These are phyloP conservation scores for Phaethon lepturus DNA, from an alignment of 2,113 vertebrate species.

Conservation along the genomic window DNA sequence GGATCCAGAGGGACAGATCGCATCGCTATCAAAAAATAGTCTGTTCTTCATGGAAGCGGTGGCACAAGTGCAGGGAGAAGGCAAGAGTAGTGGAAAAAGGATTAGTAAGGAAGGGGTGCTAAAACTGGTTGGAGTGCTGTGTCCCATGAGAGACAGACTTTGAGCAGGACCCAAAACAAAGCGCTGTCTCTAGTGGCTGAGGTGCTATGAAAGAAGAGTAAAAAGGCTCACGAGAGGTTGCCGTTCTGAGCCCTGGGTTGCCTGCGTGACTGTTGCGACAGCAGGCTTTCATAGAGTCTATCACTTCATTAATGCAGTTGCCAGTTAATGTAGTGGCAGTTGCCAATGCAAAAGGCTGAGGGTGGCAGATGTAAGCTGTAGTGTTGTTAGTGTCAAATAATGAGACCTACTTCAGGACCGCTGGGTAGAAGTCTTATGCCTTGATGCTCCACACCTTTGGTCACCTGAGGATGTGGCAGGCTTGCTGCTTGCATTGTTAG, in stretches of 20 bases:
- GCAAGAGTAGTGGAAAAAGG: background rate
- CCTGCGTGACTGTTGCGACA: background rate
- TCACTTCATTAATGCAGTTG: background rate
- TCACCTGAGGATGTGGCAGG: background rate
- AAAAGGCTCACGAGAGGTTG: background rate
- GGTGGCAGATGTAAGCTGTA: background rate
- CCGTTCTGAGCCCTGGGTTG: accelerated
- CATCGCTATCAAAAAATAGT: background rate
- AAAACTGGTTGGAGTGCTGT: background rate
- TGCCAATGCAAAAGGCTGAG: background rate
- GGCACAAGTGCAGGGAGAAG: background rate
- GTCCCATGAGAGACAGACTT: background rate
- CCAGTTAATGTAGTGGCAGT: background rate
- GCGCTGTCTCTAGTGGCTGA: background rate
- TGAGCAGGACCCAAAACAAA: background rate
- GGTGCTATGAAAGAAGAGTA: background rate
- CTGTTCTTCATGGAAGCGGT: background rate
- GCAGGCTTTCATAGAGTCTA: background rate
- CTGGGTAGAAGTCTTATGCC: background rate
- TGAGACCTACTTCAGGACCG: background rate
- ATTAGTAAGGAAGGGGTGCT: background rate
- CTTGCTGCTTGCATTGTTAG: background rate
- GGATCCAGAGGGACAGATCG: background rate
- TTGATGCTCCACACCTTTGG: background rate
- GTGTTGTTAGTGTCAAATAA: background rate